These are phyloP conservation scores for Andrena flavipes DNA, from an alignment of 2,888 invertebrate genomes.

Conservation along the genomic window DNA sequence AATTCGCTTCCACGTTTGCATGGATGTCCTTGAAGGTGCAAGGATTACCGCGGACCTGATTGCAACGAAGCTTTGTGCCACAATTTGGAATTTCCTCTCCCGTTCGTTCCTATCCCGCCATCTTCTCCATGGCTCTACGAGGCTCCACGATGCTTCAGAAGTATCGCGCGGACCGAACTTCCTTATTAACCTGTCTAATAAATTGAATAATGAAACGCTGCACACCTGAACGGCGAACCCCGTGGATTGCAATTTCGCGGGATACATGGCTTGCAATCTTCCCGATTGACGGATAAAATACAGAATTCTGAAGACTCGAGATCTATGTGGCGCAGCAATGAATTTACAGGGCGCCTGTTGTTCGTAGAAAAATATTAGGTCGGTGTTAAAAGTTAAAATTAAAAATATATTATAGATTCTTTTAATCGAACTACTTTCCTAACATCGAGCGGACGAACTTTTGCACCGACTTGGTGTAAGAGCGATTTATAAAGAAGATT, in stretches of 20 bases:
- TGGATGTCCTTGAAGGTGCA: slow-evolving; percentile 59
- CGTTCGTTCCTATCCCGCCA: background rate
- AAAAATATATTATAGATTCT: too few relatives aligned
- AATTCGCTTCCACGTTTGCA: slow-evolving; percentile 62
- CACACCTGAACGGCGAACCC: background rate
- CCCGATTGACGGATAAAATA: background rate
- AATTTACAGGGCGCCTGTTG: too few relatives aligned
- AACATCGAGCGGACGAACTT: too few relatives aligned
- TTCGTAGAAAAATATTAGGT: too few relatives aligned
- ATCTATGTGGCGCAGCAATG: too few relatives aligned
- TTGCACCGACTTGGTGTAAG: too few relatives aligned
- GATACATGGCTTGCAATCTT: background rate
- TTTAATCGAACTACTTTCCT: too few relatives aligned
- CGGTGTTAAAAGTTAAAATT: too few relatives aligned
- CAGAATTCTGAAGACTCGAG: background rate
- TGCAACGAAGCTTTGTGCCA: slow-evolving; percentile 64
- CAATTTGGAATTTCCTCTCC: slow-evolving; percentile 64
- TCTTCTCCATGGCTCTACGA: background rate
- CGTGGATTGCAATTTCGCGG: background rate
- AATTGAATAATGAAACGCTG: slow-evolving; percentile 46
- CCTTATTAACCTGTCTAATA: slow-evolving; percentile 52
- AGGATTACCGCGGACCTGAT: slow-evolving; percentile 69
- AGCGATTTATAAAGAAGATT: too few relatives aligned
- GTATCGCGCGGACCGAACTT: slow-evolving; percentile 23
- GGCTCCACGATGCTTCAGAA: slow-evolving; percentile 4